Base-by-base conservation (phyloP, 2,113 vertebrate genomes). In the Nicator chloris region DNA sequence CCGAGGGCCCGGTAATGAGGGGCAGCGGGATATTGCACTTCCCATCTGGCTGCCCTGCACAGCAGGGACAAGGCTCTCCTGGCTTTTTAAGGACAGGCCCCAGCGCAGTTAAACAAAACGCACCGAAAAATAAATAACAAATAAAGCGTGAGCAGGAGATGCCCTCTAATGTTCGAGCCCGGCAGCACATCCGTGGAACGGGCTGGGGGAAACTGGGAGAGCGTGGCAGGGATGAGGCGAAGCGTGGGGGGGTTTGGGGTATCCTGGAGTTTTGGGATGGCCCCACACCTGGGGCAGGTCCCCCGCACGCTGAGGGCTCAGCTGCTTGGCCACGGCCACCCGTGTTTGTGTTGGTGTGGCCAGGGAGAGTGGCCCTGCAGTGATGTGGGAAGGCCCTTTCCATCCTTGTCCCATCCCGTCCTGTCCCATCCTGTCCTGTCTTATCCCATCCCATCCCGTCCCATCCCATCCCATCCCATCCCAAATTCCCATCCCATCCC, bases 21-120 rank as follows among this genome's bases (percentile, higher is more conserved):
- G 97, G 96, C 97, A 96, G 96, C 89, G 93, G 97, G 98, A 97
- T 94, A 97, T 98, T 97, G 96, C 97, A 97, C 98, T 97, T 97
- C 88, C 97, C 98, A 97, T 93, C 97, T 97, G 97, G 97, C 97
- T 96, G 96, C 97, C 96, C 97, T 88, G 97, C 97, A 94, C 97
- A 97, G 97, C 96, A 85, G 94, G 96, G 84, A 96, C 85, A 92
- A 93, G 72, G 79, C 93, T 95, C 90, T 87, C 87, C 94, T 96
- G 96, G 96, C 94, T 95, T 94, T 97, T 70, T 73, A 86, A 97
- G 94, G 97, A 92, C 71, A 23, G 93, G 93, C 92, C 86, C 66
- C 54, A 63, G 92, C 59, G 63, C 72, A 66, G 87, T 93, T 92
- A 97, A 95, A 91, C 53, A 64, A 93, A 93, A 73, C 92, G 13